A percentile compares a stretch with the other conserved stretches of the same genome.
phyloP scores from a whole-genome alignment of 2,888 invertebrate genomes.

The Oxyteleia sp. region DNA sequence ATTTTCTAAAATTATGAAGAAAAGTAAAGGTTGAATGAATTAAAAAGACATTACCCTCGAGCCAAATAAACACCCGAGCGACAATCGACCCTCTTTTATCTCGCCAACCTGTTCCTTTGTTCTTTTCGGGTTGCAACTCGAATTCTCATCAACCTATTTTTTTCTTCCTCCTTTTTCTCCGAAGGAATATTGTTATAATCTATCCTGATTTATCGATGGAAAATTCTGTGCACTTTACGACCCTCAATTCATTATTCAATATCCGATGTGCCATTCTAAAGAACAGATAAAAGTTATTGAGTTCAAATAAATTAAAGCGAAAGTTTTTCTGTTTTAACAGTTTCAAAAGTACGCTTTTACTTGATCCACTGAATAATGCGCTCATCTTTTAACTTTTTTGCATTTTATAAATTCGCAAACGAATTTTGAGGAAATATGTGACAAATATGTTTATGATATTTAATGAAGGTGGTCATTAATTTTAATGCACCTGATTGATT shows the following conservation, averaged over 20 bases:
- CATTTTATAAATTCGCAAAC: constrained; percentile 55
- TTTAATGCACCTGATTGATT: background rate
- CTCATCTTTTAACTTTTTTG: constrained; percentile 52
- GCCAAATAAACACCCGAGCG: constrained; percentile 67
- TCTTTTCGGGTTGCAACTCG: constrained; percentile 66
- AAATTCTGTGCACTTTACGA: constrained; percentile 65
- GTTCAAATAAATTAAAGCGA: constrained; percentile 68
- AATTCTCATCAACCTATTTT: constrained; percentile 70
- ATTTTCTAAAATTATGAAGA: constrained; percentile 59
- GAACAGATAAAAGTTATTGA: constrained; percentile 72
- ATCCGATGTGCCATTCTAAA: constrained; percentile 64
- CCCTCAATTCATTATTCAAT: constrained; percentile 72
- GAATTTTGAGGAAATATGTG: constrained; percentile 31
- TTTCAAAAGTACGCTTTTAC: constrained; percentile 62
- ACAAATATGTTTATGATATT: constrained; percentile 25
- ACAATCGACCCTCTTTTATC: constrained; percentile 71
- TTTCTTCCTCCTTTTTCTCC: constrained; percentile 34
- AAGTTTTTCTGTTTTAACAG: constrained; percentile 71
- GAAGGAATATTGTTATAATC: constrained; percentile 67
- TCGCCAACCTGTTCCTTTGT: constrained; percentile 62
- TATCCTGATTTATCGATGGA: constrained; percentile 70
- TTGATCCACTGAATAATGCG: constrained; percentile 63
- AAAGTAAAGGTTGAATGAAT: constrained; percentile 66
- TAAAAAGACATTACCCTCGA: constrained; percentile 69
- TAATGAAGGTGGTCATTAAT: background rate